Conservation (phyloP, 2,113 vertebrate genomes). For the Nanger granti region DNA sequence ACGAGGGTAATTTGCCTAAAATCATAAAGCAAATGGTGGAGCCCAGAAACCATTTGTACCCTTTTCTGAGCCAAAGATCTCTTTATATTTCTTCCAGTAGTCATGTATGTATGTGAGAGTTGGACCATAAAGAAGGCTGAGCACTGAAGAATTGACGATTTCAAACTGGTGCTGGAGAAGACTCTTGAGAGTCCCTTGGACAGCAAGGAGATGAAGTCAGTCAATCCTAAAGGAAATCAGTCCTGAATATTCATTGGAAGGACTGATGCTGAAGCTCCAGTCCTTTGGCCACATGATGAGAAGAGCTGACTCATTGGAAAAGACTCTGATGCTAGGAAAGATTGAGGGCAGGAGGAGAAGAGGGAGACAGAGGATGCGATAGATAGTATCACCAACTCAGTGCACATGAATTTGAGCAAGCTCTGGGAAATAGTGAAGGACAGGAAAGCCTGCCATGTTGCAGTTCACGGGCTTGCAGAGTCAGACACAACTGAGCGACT, state of each 20-base stretch:
- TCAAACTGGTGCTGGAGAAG: background rate
- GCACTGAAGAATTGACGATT: background rate
- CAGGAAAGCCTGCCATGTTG: background rate
- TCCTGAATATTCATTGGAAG: background rate
- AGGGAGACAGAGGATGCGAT: background rate
- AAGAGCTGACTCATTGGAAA: background rate
- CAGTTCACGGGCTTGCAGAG: background rate
- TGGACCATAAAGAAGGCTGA: background rate
- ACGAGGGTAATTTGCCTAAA: background rate
- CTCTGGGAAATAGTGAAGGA: background rate
- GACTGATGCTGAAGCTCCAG: background rate
- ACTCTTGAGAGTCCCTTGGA: background rate
- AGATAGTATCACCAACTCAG: background rate
- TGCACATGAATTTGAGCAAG: background rate
- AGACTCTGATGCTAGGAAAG: background rate
- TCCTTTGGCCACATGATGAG: background rate
- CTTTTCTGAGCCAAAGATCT: background rate
- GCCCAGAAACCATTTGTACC: background rate
- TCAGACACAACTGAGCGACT: background rate
- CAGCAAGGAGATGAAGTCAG: background rate
- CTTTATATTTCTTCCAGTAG: background rate
- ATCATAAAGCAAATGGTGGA: background rate
- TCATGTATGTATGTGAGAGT: background rate
- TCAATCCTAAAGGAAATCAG: background rate
- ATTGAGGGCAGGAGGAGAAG: background rate